These are phyloP conservation scores for Aradophagus sp. DNA, from an alignment of 1,140 invertebrate genomes.

Conservation along the genomic window DNA sequence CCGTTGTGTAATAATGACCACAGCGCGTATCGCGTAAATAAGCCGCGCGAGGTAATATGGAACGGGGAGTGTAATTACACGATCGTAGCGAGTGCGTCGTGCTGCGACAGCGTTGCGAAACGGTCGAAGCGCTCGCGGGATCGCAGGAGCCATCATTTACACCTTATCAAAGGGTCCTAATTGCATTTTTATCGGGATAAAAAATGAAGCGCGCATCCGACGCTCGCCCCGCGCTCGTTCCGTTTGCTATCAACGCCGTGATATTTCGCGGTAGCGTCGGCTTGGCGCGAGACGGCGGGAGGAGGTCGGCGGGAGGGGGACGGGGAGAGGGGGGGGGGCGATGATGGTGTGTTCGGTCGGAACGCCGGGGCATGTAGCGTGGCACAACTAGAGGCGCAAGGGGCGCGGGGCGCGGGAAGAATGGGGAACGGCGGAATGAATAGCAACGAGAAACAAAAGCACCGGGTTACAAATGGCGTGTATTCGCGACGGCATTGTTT, in stretches of 20 bases:
- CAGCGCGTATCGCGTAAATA: conserved; percentile 30
- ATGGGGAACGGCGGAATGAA: conserved; percentile 63
- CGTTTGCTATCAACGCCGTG: conserved; percentile 55
- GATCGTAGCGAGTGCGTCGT: conserved; percentile 27
- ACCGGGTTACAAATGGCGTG: conserved; percentile 73
- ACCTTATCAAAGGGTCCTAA: conserved; percentile 67
- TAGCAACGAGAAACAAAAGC: conserved; percentile 72
- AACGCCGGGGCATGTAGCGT: conserved; percentile 33
- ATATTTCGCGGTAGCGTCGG: conserved; percentile 32
- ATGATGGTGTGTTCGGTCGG: conserved; percentile 43
- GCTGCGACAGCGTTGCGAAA: conserved; percentile 43
- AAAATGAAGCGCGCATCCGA: conserved; percentile 68
- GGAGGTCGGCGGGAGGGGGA: conserved; percentile 11
- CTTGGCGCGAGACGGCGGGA: no score
- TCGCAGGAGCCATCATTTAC: conserved; percentile 51
- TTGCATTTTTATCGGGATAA: conserved; percentile 71
- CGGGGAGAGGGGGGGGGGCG: conserved; percentile 12
- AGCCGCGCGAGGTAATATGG: conserved; percentile 19
- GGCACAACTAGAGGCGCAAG: conserved; percentile 32
- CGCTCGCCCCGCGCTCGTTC: conserved; percentile 27
- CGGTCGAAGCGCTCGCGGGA: conserved; percentile 33
- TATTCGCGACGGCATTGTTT: conserved; percentile 75
- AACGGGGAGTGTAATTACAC: conserved; percentile 22
- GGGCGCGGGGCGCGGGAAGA: conserved; percentile 17
- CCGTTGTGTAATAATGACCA: conserved; percentile 32